Conservation (phyloP, 2,113 vertebrate species). For the Tragelaphus strepsiceros region DNA sequence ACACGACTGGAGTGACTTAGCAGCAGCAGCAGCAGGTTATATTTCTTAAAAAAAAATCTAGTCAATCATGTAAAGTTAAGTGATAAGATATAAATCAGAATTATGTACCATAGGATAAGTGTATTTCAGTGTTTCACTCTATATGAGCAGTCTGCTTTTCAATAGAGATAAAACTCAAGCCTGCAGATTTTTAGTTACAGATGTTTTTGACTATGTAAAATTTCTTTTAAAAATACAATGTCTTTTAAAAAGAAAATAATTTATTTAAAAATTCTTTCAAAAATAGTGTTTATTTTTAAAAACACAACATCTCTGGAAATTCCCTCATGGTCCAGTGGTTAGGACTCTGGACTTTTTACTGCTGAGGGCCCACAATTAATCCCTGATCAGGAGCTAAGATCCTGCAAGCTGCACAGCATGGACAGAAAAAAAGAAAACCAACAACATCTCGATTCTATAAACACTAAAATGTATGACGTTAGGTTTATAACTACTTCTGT, state of each 20-base stretch:
- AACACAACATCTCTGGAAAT: not conserved
- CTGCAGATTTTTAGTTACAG: not conserved
- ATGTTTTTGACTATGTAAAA: slow-evolving; percentile 3
- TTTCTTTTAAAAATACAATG: not conserved
- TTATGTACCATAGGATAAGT: not conserved
- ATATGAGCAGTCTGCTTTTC: not conserved
- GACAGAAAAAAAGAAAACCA: not conserved
- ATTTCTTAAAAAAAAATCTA: slow-evolving; percentile 9
- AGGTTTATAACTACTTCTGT: too few species aligned
- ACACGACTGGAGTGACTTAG: too few species aligned
- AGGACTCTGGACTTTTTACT: not conserved
- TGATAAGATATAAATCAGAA: not conserved
- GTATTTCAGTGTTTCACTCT: not conserved
- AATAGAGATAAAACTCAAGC: not conserved
- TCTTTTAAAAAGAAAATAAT: not conserved
- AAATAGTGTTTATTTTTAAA: not conserved
- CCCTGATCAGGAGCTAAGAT: not conserved
- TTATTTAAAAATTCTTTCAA: not conserved
- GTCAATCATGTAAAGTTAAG: not conserved
- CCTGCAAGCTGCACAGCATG: not conserved
- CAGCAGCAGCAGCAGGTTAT: not conserved
- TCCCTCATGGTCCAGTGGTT: not conserved
- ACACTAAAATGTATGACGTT: too few species aligned
- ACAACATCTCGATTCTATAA: not conserved
- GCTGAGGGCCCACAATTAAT: not conserved